Evolutionary conservation across 2,888 invertebrate genomes (phyloP).

Genomic region (Agonopterix heracliana): DNA sequence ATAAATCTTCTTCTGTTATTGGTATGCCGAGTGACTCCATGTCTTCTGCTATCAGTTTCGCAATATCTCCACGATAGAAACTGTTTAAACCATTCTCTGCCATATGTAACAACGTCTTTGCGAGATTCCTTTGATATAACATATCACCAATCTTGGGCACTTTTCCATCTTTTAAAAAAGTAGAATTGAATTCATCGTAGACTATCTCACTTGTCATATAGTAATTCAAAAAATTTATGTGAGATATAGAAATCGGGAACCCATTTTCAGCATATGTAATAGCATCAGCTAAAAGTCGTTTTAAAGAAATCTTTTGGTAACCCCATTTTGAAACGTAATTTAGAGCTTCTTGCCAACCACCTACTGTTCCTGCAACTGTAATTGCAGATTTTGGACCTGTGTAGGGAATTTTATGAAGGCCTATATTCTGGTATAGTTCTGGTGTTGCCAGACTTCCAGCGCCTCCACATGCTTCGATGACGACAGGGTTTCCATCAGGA

Average conservation of each 20-base stretch:
- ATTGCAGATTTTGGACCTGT: conserved; percentile 51
- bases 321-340: conserved; percentile 55
- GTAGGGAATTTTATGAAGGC: conserved; percentile 38
- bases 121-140: conserved; percentile 49
- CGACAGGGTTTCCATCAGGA: conserved; percentile 51
- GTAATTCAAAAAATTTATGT: conserved; percentile 9
- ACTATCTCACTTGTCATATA: neutral
- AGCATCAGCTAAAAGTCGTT: conserved; percentile 49
- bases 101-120: conserved; percentile 41
- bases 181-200: conserved; percentile 27
- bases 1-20: conserved; percentile 51
- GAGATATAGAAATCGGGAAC: conserved; percentile 41
- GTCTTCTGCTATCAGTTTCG: conserved; percentile 49
- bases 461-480: conserved; percentile 58
- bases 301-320: conserved; percentile 40
- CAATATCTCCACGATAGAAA: conserved; percentile 56
- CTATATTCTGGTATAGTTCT: conserved; percentile 38
- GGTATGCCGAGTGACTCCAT: conserved; percentile 48
- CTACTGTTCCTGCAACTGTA: conserved; percentile 60
- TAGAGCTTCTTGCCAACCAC: conserved; percentile 64
- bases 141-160: conserved; percentile 41
- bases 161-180: conserved; percentile 39
- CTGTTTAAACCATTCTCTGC: conserved; percentile 48
- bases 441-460: conserved; percentile 51
- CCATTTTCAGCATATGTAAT: conserved; percentile 59